phyloP scores from a whole-genome alignment of 2,888 invertebrate genomes.

The Bimastos eiseni region DNA sequence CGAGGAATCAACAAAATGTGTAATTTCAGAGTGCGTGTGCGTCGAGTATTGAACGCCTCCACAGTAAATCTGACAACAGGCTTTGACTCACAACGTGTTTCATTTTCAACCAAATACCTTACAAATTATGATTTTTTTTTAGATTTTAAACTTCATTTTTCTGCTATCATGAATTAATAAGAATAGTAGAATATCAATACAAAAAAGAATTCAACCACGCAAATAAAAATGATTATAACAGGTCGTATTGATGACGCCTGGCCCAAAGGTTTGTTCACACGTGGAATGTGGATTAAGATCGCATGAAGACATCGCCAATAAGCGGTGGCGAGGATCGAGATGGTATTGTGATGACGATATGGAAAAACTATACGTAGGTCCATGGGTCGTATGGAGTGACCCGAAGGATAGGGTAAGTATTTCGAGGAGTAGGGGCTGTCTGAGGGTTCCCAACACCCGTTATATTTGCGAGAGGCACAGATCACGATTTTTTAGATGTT shows the following conservation, averaged over 20 bases:
- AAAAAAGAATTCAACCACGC: not conserved
- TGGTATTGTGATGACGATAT: not conserved
- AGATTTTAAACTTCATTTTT: not conserved
- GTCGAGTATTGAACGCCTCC: not conserved
- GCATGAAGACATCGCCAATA: not conserved
- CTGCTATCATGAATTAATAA: not conserved
- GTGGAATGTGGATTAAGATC: not conserved
- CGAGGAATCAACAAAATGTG: not conserved
- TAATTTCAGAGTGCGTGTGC: not conserved
- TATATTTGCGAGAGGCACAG: not conserved
- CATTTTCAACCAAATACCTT: not conserved
- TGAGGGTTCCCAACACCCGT: not conserved
- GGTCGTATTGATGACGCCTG: not conserved
- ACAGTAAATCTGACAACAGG: not conserved
- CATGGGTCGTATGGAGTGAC: not conserved
- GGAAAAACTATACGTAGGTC: not conserved
- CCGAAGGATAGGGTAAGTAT: not conserved
- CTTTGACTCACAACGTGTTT: not conserved
- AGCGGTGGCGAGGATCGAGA: not conserved
- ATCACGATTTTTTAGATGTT: no score
- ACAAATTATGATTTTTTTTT: not conserved
- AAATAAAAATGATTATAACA: not conserved
- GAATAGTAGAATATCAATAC: not conserved
- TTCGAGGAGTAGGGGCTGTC: not conserved
- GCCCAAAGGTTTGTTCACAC: not conserved